A percentile compares a stretch with the other conserved stretches of the same genome.
Evolutionary conservation across 2,888 invertebrate genomes (phyloP).

Genomic region (Ophioninae sp.): DNA sequence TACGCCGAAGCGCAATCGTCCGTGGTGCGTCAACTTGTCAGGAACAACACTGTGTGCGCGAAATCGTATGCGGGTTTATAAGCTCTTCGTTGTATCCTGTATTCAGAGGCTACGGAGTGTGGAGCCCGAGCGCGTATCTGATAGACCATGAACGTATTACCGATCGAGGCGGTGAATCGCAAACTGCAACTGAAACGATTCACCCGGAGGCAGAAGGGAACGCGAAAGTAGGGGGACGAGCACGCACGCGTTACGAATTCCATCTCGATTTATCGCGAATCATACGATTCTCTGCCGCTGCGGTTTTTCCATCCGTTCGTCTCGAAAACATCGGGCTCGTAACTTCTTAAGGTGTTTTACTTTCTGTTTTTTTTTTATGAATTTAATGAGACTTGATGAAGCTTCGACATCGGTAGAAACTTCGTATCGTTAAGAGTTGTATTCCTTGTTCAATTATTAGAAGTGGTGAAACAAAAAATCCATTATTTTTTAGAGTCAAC

Average conservation of each 20-base stretch:
- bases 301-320: slow-evolving; percentile 15
- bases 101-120: slow-evolving; percentile 33
- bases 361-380: slow-evolving; percentile 24
- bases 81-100: slow-evolving; percentile 19
- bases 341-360: slow-evolving; percentile 51
- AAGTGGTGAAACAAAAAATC: no score
- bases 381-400: no score
- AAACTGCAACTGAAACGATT: slow-evolving; percentile 58
- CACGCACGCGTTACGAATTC: slow-evolving; percentile 57
- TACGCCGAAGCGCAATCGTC: slow-evolving; percentile 16
- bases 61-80: slow-evolving; percentile 13
- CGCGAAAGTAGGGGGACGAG: slow-evolving; percentile 37
- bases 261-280: slow-evolving; percentile 53
- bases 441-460: no score
- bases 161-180: slow-evolving; percentile 58
- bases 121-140: slow-evolving; percentile 48
- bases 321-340: slow-evolving; percentile 63
- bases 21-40: slow-evolving; percentile 13
- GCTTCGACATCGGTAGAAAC: no score
- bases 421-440: no score
- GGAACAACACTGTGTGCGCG: slow-evolving; percentile 22
- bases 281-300: slow-evolving; percentile 32
- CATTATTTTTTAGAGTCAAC: no score
- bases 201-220: slow-evolving; percentile 35
- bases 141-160: slow-evolving; percentile 56